Evolutionary conservation across 2,888 invertebrate genomes (phyloP), one percentile per base, ranked within the genome.

Genomic region (Drosophila fulvimacula): DNA sequence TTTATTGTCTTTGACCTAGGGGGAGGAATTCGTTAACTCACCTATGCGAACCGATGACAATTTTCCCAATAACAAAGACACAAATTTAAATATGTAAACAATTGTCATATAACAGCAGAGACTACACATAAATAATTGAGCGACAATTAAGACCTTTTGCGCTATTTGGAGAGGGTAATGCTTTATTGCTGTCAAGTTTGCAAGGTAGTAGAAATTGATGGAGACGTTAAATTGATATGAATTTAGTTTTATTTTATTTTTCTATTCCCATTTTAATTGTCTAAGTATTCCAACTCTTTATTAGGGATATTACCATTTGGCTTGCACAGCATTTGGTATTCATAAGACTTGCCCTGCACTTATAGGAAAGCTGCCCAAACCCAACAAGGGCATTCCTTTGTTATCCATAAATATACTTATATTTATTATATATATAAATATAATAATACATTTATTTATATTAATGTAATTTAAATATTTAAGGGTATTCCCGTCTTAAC

Each of bases 21-120:
- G 49, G 62, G 64, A 30, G 49, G 60, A 42, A 36, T 51, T 34
- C n/a, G 13, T 49, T 64, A 19, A 21, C 10, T 7, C 2, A 34
- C 13, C 19, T 6, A 17, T 17, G 15, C 42, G 17, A 62, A 30
- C 66, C 38, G 65, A 17, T 39, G 52, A 34, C 65, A 53, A 64
- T 53, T 65, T 64, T 46, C 46, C 44, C 65, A 62, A 62, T 59
- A 24, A n/a, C 27, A n/a, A 17, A 19, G 48, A 19, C 21, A 15
- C 32, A 42, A 17, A 52, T 34, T 34, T 48, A 17, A 30, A 52
- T 44, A 65, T 52, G 52, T 36, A 64, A 46, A n/a, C 52, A 52
- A 46, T 64, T 53, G 32, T 3, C 17, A 15, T 49, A 42, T 51
- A 63, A 63, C 41, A 44, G 41, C 32, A n/a, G 19, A 21, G 9